A percentile compares a stretch with the other conserved stretches of the same genome.
Conservation (phyloP, 2,888 invertebrate species). For the Lordiphosa andalusiaca region DNA sequence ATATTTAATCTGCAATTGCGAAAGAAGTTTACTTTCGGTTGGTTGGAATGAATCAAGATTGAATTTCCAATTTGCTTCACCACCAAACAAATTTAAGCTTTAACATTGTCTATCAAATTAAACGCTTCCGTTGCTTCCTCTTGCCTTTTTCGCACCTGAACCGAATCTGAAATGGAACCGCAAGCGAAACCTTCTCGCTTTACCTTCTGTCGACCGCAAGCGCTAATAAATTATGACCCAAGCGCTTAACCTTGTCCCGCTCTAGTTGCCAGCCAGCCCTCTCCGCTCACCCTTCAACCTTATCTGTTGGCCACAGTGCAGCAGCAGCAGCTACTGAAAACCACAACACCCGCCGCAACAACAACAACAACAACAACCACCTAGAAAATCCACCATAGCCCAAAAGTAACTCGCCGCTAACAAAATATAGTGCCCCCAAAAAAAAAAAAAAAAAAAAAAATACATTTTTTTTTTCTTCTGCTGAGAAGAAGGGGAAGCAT, state of each 20-base stretch:
- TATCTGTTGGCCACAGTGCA: constrained; percentile 42
- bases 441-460: constrained; percentile 60
- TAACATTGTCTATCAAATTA: constrained; percentile 41
- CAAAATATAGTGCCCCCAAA: constrained; percentile 72
- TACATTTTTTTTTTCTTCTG: constrained; percentile 34
- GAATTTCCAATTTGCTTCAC: too few relatives aligned
- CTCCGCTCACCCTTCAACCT: constrained; percentile 15
- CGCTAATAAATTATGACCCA: constrained; percentile 67
- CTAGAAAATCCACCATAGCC: constrained; percentile 7
- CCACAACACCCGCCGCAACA: constrained; percentile 63
- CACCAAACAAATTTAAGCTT: constrained; percentile 4
- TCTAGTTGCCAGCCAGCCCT: constrained; percentile 14
- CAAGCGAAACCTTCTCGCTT: constrained; percentile 22
- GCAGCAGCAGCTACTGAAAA: constrained; percentile 50
- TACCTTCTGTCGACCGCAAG: constrained; percentile 45
- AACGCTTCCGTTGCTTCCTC: constrained; percentile 28
- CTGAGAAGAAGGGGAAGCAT: constrained; percentile 38
- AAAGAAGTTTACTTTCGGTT: too few relatives aligned
- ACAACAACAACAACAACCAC: constrained; percentile 32
- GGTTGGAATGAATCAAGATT: too few relatives aligned
- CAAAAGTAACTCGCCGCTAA: constrained; percentile 66
- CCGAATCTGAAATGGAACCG: constrained; percentile 28
- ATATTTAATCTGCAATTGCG: constrained; percentile 67
- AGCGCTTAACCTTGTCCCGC: constrained; percentile 60
- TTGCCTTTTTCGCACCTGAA: constrained; percentile 1